Evolutionary conservation across 2,113 vertebrate species (phyloP).

Genomic region (Mohoua ochrocephala): DNA sequence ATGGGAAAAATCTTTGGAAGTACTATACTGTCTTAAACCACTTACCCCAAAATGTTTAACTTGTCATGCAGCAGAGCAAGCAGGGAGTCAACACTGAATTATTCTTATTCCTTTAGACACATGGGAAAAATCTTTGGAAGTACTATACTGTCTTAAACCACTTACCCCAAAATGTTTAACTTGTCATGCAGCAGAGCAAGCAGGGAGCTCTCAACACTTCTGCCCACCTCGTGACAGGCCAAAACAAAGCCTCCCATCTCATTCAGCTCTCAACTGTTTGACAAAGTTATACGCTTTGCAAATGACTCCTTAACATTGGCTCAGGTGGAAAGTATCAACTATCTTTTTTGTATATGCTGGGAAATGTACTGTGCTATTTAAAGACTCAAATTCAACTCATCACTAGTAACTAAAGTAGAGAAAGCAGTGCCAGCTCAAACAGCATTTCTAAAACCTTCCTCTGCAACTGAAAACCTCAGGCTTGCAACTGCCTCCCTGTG

Average conservation of each 20-base stretch:
- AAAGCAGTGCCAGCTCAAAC: not conserved
- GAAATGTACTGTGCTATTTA: not conserved
- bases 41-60: not conserved
- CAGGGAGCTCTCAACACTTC: not conserved
- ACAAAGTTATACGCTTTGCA: not conserved
- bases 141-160: not conserved
- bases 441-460: not conserved
- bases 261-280: not conserved
- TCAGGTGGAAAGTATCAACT: not conserved
- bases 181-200: not conserved
- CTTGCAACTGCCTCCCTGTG: not conserved
- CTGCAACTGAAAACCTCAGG: not conserved
- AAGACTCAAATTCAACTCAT: not conserved
- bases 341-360: not conserved
- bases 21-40: not conserved
- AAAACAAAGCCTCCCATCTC: not conserved
- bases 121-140: not conserved
- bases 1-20: not conserved
- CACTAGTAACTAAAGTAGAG: not conserved
- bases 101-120: not conserved
- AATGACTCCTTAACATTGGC: not conserved
- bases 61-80: not conserved
- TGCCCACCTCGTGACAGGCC: not conserved
- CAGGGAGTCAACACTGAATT: not conserved
- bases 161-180: not conserved